Evolutionary conservation across 1,140 invertebrate species (phyloP).

Genomic region (Odontomachus brunneus): DNA sequence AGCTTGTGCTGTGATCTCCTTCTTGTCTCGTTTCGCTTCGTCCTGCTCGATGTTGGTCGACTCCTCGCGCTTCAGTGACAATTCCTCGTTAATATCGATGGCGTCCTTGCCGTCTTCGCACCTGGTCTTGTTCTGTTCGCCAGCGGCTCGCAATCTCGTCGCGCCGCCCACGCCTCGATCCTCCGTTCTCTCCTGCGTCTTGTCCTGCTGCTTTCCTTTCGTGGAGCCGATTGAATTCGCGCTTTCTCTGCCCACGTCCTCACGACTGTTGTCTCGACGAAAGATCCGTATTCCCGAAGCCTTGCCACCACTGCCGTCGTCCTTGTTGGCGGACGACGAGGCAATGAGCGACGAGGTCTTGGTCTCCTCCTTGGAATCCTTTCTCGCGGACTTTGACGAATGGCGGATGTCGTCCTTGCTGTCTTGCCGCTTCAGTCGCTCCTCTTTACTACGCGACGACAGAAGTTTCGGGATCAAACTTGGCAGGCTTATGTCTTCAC

Average conservation of each 20-base stretch:
- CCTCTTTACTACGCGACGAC: constrained; percentile 78
- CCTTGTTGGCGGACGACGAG: constrained; percentile 45
- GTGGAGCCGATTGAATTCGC: constrained; percentile 64
- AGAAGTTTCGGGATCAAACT: constrained; percentile 83
- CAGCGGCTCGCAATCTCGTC: constrained; percentile 64
- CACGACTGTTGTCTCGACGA: constrained; percentile 72
- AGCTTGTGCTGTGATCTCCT: constrained; percentile 44
- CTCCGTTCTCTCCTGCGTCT: constrained; percentile 66
- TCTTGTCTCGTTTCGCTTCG: constrained; percentile 23
- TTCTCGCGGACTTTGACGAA: constrained; percentile 37
- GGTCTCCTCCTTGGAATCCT: constrained; percentile 64
- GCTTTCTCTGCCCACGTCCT: constrained; percentile 75
- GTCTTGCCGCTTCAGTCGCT: constrained; percentile 79
- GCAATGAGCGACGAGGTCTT: neutral
- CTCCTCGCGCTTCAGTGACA: constrained; percentile 34
- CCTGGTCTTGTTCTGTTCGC: constrained; percentile 61
- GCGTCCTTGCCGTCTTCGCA: constrained; percentile 46
- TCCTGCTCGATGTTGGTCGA: constrained; percentile 5
- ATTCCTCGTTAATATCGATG: constrained; percentile 36
- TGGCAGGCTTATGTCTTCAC: constrained; percentile 82
- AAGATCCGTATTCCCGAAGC: constrained; percentile 64
- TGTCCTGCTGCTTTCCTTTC: constrained; percentile 75
- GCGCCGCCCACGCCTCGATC: constrained; percentile 69
- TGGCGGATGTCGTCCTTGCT: constrained; percentile 80
- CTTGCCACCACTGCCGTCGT: constrained; percentile 63